Conservation (phyloP, 2,113 vertebrate genomes). For the Rhea americana region DNA sequence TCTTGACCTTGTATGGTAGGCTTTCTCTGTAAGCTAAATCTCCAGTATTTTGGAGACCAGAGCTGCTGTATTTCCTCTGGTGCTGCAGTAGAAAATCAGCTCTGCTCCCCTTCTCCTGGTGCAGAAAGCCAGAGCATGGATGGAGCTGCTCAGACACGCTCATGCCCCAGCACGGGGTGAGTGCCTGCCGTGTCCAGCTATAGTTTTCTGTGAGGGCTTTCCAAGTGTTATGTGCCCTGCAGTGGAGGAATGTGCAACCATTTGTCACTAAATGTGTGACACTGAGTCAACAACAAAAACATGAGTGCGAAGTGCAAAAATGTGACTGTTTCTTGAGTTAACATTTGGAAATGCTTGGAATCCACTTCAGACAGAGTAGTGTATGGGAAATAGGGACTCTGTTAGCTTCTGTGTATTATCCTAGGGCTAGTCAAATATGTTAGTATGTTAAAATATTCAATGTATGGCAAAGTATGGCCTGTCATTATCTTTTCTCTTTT, state of each 20-base stretch:
- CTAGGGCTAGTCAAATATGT: background rate
- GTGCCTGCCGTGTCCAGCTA: background rate
- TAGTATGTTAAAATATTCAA: background rate
- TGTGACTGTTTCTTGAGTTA: rapidly evolving
- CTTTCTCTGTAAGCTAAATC: background rate
- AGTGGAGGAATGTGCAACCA: background rate
- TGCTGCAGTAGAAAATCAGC: background rate
- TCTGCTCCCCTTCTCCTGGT: background rate
- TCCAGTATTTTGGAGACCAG: background rate
- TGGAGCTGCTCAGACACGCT: background rate
- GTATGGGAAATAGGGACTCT: background rate
- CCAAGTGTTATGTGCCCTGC: background rate
- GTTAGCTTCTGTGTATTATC: background rate
- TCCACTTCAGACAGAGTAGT: background rate
- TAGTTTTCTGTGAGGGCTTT: background rate
- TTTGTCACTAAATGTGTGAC: background rate
- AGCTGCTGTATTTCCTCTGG: background rate
- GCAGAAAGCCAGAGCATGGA: background rate
- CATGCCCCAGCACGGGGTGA: background rate
- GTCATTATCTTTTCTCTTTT: background rate
- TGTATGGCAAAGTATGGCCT: background rate
- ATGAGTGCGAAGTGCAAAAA: background rate
- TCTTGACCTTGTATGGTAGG: background rate
- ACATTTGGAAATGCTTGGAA: background rate
- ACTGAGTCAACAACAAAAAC: background rate